These are phyloP conservation scores for Sylvicola cinctus DNA, from an alignment of 2,888 invertebrate species.

Conservation along the genomic window DNA sequence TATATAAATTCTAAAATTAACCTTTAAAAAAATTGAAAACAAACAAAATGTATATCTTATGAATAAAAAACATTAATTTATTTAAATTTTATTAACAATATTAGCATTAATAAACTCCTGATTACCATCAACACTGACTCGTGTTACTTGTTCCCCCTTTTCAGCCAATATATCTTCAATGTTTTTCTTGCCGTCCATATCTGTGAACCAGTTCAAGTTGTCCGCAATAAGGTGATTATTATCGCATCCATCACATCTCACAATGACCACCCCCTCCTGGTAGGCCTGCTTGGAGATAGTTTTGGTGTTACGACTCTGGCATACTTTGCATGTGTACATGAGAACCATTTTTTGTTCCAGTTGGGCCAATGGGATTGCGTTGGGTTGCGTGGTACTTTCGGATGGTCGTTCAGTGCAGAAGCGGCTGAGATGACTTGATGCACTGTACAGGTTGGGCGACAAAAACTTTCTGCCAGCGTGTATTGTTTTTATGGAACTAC, in stretches of 20 bases:
- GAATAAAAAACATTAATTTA: too few relatives aligned
- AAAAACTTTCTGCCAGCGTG: too few relatives aligned
- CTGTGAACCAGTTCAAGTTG: constrained; percentile 85
- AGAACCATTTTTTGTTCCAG: constrained; percentile 40
- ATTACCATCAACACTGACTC: constrained; percentile 19
- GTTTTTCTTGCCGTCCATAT: constrained; percentile 54
- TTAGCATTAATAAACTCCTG: not conserved
- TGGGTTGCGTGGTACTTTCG: too few relatives aligned
- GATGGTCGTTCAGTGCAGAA: too few relatives aligned
- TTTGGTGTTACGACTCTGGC: constrained; percentile 53
- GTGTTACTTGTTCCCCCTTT: constrained; percentile 66
- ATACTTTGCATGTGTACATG: constrained; percentile 77
- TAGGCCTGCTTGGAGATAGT: constrained; percentile 72
- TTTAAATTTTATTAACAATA: too few relatives aligned
- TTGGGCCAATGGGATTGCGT: too few relatives aligned
- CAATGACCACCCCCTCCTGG: constrained; percentile 76
- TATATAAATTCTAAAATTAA: too few relatives aligned
- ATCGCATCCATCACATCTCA: constrained; percentile 67
- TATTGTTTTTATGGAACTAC: too few relatives aligned
- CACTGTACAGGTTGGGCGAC: too few relatives aligned
- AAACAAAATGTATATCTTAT: too few relatives aligned
- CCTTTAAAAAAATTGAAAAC: too few relatives aligned
- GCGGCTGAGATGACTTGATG: too few relatives aligned
- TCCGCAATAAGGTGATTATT: constrained; percentile 92
- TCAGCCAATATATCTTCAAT: constrained; percentile 77